Evolutionary conservation across 2,113 vertebrate genomes (phyloP).

Genomic region (Lasiurus cinereus): DNA sequence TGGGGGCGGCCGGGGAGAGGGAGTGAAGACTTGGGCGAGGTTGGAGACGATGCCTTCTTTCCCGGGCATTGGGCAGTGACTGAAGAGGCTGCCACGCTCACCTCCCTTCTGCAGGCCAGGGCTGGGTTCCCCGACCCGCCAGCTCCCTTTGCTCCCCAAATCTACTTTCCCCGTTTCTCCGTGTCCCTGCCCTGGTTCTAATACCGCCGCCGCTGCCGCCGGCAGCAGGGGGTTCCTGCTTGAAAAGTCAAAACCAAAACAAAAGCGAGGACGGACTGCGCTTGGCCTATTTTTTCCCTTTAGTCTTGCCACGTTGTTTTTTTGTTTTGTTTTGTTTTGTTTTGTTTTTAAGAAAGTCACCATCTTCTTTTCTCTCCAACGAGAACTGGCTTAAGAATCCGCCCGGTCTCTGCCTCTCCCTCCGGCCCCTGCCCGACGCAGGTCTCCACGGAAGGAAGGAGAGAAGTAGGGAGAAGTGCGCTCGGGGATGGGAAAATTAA

Average conservation of each 20-base stretch:
- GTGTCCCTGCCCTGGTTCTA: neutral
- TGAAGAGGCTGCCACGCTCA: neutral
- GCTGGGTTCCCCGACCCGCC: accelerated
- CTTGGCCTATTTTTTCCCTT: neutral
- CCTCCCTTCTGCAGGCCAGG: too few relatives aligned
- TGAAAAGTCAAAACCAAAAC: neutral
- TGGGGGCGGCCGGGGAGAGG: neutral
- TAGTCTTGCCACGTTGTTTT: neutral
- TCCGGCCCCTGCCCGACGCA: neutral
- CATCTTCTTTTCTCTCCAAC: neutral
- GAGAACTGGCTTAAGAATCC: neutral
- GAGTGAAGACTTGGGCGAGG: neutral
- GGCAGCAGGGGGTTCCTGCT: neutral
- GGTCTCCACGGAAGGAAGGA: neutral
- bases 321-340: neutral
- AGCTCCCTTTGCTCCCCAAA: neutral
- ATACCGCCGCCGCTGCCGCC: neutral
- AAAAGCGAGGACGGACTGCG: neutral
- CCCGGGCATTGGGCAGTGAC: accelerated
- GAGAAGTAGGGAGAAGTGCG: neutral
- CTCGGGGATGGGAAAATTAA: slow-evolving; percentile 4
- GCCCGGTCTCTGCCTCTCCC: neutral
- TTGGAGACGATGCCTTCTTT: neutral
- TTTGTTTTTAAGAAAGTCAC: neutral
- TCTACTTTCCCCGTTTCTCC: neutral